These are phyloP conservation scores for Brachionus calyciflorus DNA, from an alignment of 1,140 invertebrate genomes.

Conservation along the genomic window DNA sequence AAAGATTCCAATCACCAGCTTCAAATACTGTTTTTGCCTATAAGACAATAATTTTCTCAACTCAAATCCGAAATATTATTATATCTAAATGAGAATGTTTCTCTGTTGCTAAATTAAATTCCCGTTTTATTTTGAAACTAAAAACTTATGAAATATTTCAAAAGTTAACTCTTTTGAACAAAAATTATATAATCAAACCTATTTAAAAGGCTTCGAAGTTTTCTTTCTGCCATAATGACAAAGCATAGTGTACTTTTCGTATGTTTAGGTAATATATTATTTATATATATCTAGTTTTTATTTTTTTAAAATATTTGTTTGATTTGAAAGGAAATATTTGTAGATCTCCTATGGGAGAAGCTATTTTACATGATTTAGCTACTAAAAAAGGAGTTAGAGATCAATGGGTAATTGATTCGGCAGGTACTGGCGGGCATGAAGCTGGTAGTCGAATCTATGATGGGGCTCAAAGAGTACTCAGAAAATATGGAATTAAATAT, in stretches of 20 bases:
- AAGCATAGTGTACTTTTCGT: conserved; percentile 46
- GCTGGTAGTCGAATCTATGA: conserved; percentile 11
- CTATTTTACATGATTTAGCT: conserved; percentile 39
- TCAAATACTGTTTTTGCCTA: no score
- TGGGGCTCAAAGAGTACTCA: background rate
- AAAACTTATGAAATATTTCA: conserved; percentile 7
- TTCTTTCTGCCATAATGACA: background rate
- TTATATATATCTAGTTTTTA: background rate
- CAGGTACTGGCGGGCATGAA: conserved; percentile 34
- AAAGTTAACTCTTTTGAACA: no score
- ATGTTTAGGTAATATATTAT: conserved; percentile 29
- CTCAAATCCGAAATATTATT: no score
- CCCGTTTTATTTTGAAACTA: no score
- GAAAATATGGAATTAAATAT: conserved; percentile 22
- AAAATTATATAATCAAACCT: conserved; percentile 6
- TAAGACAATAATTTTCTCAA: no score
- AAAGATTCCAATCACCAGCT: no score
- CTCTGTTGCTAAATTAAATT: no score
- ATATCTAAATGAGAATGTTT: no score
- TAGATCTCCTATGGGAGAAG: conserved; percentile 44
- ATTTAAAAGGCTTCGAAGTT: background rate
- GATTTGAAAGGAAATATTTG: conserved; percentile 31
- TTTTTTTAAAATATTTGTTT: background rate
- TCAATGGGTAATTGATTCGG: conserved; percentile 41
- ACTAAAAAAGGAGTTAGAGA: conserved; percentile 33